Evolutionary conservation across 2,888 invertebrate species (phyloP).

Genomic region (Hoplodrina ambigua): DNA sequence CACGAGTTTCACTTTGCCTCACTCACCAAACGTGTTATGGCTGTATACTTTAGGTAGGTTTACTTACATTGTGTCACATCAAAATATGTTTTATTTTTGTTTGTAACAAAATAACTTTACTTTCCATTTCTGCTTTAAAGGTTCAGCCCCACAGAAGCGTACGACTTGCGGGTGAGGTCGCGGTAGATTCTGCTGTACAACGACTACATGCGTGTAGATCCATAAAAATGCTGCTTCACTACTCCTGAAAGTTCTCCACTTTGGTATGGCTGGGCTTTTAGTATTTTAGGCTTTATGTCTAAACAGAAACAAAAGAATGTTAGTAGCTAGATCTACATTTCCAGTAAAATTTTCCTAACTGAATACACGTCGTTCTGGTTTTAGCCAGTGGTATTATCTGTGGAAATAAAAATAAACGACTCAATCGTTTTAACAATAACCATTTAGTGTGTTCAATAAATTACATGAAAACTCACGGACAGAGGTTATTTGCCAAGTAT

Average conservation of each 20-base stretch:
- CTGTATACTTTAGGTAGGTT: not conserved
- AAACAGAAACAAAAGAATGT: too few species aligned
- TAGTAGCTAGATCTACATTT: not conserved
- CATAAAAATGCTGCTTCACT: too few species aligned
- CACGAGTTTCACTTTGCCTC: conserved; percentile 15
- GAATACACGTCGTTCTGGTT: not conserved
- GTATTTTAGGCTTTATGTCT: too few species aligned
- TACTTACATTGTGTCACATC: not conserved
- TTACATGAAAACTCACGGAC: conserved; percentile 15
- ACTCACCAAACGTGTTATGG: conserved; percentile 3
- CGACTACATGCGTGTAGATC: too few species aligned
- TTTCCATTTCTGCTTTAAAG: not conserved
- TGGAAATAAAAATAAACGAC: not conserved
- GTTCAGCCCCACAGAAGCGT: too few species aligned
- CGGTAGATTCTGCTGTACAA: too few species aligned
- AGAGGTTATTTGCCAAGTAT: conserved; percentile 26
- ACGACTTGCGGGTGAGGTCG: too few species aligned
- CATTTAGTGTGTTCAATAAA: not conserved
- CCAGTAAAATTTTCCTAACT: not conserved
- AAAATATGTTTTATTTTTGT: conserved; percentile 16
- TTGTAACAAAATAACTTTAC: not conserved
- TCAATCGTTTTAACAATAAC: not conserved
- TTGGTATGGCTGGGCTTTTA: too few species aligned
- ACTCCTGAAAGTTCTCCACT: too few species aligned
- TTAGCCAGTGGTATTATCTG: too few species aligned